Evolutionary conservation across 2,797 vertebrate species (phyloP).

Genomic region (Gorsachius magnificus): DNA sequence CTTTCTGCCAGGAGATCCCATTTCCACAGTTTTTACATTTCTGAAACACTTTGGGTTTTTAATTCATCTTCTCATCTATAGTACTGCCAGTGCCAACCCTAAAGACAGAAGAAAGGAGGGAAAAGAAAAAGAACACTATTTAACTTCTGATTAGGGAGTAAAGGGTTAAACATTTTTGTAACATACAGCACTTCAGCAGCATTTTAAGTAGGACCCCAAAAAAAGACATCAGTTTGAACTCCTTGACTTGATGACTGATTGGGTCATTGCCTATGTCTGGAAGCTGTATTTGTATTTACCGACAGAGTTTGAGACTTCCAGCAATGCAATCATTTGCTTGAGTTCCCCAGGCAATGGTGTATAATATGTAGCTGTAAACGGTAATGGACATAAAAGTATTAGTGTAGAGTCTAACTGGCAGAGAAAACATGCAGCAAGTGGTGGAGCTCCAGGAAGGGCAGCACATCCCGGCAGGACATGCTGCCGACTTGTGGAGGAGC

Average conservation of each 20-base stretch:
- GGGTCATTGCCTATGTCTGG: constrained; percentile 31
- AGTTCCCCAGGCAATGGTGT: constrained; percentile 41
- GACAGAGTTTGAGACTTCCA: neutral
- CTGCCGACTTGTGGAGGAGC: neutral
- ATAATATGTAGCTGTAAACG: neutral
- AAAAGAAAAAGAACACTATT: neutral
- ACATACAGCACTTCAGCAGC: neutral
- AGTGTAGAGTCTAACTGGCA: neutral
- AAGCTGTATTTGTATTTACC: constrained; percentile 34
- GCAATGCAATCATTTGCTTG: constrained; percentile 57
- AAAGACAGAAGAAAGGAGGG: neutral
- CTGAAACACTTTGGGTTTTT: too few species aligned
- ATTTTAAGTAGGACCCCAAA: neutral
- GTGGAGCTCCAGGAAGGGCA: neutral
- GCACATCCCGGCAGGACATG: fast-evolving
- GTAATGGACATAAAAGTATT: neutral
- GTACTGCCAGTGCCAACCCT: neutral
- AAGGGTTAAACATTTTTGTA: neutral
- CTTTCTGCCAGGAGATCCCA: neutral
- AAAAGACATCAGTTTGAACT: constrained; percentile 22
- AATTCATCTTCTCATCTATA: neutral
- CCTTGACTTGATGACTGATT: constrained; percentile 1
- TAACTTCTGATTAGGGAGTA: neutral
- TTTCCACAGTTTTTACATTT: neutral
- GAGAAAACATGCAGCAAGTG: neutral